phyloP scores from a whole-genome alignment of 2,113 vertebrate genomes.

The Petaurus breviceps region DNA sequence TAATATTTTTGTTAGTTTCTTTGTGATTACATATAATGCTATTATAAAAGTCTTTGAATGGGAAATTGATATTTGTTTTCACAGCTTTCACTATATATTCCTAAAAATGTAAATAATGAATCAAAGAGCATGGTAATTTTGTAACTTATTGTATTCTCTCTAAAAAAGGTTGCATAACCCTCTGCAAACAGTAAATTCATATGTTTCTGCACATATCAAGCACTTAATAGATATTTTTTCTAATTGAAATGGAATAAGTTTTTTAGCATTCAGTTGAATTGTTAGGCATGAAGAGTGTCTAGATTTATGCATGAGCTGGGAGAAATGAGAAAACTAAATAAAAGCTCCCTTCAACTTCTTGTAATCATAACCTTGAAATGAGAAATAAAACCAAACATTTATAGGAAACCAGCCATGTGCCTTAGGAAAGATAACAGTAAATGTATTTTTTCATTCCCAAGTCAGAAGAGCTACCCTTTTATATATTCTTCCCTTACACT shows the following conservation, averaged over 20 bases:
- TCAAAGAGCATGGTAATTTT: background rate
- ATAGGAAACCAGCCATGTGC: background rate
- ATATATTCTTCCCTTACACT: background rate
- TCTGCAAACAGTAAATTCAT: background rate
- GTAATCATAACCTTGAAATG: background rate
- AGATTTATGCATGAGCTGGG: background rate
- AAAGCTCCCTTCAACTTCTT: background rate
- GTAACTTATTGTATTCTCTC: background rate
- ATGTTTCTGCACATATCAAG: background rate
- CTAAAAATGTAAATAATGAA: background rate
- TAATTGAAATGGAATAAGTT: constrained; percentile 33
- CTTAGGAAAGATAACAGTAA: background rate
- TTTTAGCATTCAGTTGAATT: background rate
- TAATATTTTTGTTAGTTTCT: background rate
- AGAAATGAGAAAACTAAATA: background rate
- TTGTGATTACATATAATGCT: background rate
- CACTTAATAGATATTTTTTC: background rate
- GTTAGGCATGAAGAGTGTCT: background rate
- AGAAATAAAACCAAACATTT: background rate
- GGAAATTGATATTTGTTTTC: background rate
- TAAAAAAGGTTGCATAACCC: background rate
- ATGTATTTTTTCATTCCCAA: background rate
- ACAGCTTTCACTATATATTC: background rate
- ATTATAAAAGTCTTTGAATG: background rate
- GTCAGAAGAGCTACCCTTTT: background rate